Conservation (phyloP, 2,888 invertebrate species). For the Lamellibrachia satsuma region DNA sequence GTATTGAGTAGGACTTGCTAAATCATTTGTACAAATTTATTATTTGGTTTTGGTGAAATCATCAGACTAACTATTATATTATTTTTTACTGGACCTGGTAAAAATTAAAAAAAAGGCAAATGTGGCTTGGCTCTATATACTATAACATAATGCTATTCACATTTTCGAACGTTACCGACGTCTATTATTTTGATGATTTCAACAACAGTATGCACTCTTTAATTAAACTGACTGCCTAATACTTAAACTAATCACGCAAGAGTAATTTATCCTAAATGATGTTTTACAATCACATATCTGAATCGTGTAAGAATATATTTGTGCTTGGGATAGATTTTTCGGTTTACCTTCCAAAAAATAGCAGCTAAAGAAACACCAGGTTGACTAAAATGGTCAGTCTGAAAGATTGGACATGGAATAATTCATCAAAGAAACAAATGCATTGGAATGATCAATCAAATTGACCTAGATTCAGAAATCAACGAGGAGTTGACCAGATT, state of each 20-base stretch:
- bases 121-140: no score
- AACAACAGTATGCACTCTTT: no score
- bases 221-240: no score
- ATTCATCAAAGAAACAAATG: not conserved
- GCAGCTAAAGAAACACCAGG: not conserved
- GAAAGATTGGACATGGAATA: not conserved
- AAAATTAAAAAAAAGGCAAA: no score
- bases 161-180: no score
- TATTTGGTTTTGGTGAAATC: no score
- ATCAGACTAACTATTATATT: no score
- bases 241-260: not conserved
- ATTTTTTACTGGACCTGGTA: no score
- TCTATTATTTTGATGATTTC: no score
- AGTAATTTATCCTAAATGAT: not conserved
- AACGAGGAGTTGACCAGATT: not conserved
- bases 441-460: not conserved
- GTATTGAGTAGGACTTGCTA: no score
- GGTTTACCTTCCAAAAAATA: not conserved
- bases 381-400: not conserved
- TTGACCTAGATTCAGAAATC: not conserved
- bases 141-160: no score
- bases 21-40: no score
- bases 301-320: not conserved
- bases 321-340: not conserved
- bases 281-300: not conserved